A percentile compares a stretch with the other conserved stretches of the same genome.
Conservation (phyloP, 1,140 invertebrate species). For the Drosophila triauraria region DNA sequence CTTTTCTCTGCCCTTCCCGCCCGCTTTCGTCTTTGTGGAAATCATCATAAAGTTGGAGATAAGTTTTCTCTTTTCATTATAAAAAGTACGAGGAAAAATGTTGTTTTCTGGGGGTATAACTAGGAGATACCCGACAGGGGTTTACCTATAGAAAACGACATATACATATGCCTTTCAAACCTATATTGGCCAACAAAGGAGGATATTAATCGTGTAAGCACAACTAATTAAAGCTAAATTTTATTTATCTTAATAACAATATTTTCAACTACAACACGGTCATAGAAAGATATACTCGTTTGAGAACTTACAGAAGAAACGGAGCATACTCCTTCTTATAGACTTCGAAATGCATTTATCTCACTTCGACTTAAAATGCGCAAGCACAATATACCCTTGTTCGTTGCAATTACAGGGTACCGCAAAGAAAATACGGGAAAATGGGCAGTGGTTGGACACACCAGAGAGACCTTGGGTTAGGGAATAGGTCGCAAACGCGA, state of each 20-base stretch:
- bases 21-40: slow-evolving; percentile 58
- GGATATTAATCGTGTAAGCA: too few species aligned
- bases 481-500: slow-evolving; percentile 56
- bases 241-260: too few species aligned
- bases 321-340: too few species aligned
- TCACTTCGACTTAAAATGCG: background rate
- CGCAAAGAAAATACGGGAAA: slow-evolving; percentile 36
- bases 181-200: too few species aligned
- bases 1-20: slow-evolving; percentile 5
- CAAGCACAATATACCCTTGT: background rate
- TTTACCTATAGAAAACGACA: background rate
- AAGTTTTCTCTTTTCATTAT: slow-evolving; percentile 82
- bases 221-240: too few species aligned
- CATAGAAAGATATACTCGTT: background rate
- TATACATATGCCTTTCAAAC: too few species aligned
- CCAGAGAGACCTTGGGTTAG: slow-evolving; percentile 14
- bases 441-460: slow-evolving; percentile 56
- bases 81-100: slow-evolving; percentile 33
- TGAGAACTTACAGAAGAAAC: background rate
- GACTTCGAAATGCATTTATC: background rate
- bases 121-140: background rate
- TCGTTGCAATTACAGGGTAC: slow-evolving; percentile 7
- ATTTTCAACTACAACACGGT: too few species aligned
- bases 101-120: background rate
- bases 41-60: slow-evolving; percentile 83